Evolutionary conservation across 2,888 invertebrate genomes (phyloP), one percentile per base, ranked within the genome.

Genomic region (Polymixis flavicincta): DNA sequence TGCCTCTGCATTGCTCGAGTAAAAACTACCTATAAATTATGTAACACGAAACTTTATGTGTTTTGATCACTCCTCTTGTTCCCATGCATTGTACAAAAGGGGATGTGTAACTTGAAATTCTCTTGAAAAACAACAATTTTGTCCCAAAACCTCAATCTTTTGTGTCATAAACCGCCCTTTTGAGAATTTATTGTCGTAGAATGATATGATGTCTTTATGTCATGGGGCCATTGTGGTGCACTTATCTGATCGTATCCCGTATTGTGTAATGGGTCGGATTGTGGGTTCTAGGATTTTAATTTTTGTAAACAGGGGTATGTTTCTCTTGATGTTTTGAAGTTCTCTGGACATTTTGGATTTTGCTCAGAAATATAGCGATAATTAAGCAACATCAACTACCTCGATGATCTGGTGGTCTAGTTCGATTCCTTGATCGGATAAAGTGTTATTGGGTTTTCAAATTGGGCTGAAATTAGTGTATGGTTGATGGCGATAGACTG

Each of bases 181-280:
- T 91, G 89, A 89, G 92, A 94, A 96, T 96, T 96, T 96, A 96
- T 94, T 95, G 95, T 95, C 90, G 91, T 91, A 92, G 93, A 94
- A 95, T 95, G 94, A 96, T 96, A 95, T 96, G 96, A 96, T 95
- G 96, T 96, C 96, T 96, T 95, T 96, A 96, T 96, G 92, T 92
- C 92, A 91, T 90, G 91, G 89, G 88, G 91, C 94, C 87, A 94
- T 96, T 96, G 95, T 96, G 90, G 86, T 88, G 90, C 93, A 95
- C 93, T 95, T 96, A 96, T 96, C 96, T 95, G 95, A 96, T 96
- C 95, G 92, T 92, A 90, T 93, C 88, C 90, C 88, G 91, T 93
- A 92, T 95, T 92, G 90, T 93, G 91, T 94, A 95, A 94, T 94
- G 91, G 93, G 88, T 89, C 89, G 83, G 82, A 85, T 86, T 88